Evolutionary conservation across 1,140 invertebrate species (phyloP).

Genomic region (Cotesia vestalis): DNA sequence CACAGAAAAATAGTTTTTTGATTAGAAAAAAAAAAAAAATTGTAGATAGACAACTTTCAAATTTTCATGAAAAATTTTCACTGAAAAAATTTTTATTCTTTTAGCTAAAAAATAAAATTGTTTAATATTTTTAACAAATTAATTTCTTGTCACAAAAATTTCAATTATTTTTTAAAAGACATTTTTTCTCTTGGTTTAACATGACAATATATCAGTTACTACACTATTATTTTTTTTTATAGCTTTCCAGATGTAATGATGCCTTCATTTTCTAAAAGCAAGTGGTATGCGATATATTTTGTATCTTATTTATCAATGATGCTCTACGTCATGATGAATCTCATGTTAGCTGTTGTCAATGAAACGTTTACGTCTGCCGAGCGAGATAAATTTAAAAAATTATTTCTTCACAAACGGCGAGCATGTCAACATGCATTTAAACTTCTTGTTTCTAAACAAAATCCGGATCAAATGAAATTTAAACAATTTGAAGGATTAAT

Average conservation of each 20-base stretch:
- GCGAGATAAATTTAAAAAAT: conserved; percentile 86
- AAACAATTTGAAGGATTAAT: conserved; percentile 85
- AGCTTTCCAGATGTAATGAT: conserved; percentile 95
- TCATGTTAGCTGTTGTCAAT: conserved; percentile 92
- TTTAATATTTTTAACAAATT: too few species aligned
- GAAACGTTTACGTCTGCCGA: conserved; percentile 89
- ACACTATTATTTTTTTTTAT: conserved; percentile 49
- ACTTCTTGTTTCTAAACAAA: conserved; percentile 77
- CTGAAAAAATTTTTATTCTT: too few species aligned
- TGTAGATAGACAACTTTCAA: too few species aligned
- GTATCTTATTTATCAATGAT: conserved; percentile 86
- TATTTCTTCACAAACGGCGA: conserved; percentile 84
- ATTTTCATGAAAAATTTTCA: not conserved
- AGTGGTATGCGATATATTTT: conserved; percentile 88
- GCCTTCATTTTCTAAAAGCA: conserved; percentile 83
- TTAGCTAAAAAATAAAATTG: too few species aligned
- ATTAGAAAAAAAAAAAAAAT: too few species aligned
- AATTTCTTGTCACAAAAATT: too few species aligned
- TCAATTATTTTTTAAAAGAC: not conserved
- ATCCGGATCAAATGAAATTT: conserved; percentile 74
- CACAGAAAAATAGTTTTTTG: too few species aligned
- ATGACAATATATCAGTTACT: not conserved
- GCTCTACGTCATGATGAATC: conserved; percentile 90
- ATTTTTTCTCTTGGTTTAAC: not conserved
- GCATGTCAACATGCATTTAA: conserved; percentile 87